Evolutionary conservation across 1,140 invertebrate genomes (phyloP).

Genomic region (Drosophila auraria): DNA sequence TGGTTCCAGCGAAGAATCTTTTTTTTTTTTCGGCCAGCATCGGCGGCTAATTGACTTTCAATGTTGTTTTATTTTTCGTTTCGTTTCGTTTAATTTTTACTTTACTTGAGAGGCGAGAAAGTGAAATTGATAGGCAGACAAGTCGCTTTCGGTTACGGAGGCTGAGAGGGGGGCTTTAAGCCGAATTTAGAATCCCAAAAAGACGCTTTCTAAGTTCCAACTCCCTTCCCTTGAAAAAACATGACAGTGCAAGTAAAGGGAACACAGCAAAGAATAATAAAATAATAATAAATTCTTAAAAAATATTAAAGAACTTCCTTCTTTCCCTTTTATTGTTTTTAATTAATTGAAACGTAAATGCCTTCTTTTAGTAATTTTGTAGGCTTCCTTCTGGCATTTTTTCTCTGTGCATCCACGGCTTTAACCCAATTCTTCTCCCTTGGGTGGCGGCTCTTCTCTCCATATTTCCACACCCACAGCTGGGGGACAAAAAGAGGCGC

Average conservation of each 20-base stretch:
- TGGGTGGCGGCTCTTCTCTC: conserved; percentile 33
- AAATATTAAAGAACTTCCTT: background rate
- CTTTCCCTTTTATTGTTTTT: background rate
- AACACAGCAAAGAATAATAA: conserved; percentile 15
- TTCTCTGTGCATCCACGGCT: conserved; percentile 9
- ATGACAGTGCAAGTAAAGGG: conserved; percentile 34
- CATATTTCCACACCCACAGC: conserved; percentile 33
- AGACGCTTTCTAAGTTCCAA: conserved; percentile 65
- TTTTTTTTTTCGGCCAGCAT: conserved; percentile 55
- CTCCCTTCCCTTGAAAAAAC: background rate
- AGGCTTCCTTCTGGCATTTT: background rate
- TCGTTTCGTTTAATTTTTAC: conserved; percentile 32
- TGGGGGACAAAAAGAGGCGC: conserved; percentile 1
- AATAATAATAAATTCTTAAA: conserved; percentile 11
- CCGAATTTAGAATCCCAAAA: conserved; percentile 53
- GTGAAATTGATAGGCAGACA: conserved; percentile 74
- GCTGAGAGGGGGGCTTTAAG: background rate
- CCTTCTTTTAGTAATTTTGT: too few species aligned
- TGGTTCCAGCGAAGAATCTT: conserved; percentile 62
- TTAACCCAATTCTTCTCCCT: conserved; percentile 69
- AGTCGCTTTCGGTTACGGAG: conserved; percentile 50
- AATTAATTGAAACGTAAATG: too few species aligned
- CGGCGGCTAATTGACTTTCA: conserved; percentile 78
- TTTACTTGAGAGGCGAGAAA: conserved; percentile 58
- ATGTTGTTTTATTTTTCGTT: conserved; percentile 59